Percentiles rank a stretch among this genome's conserved stretches.
phyloP scores from a whole-genome alignment of 2,888 invertebrate genomes.

The Micoletzkya japonica region DNA sequence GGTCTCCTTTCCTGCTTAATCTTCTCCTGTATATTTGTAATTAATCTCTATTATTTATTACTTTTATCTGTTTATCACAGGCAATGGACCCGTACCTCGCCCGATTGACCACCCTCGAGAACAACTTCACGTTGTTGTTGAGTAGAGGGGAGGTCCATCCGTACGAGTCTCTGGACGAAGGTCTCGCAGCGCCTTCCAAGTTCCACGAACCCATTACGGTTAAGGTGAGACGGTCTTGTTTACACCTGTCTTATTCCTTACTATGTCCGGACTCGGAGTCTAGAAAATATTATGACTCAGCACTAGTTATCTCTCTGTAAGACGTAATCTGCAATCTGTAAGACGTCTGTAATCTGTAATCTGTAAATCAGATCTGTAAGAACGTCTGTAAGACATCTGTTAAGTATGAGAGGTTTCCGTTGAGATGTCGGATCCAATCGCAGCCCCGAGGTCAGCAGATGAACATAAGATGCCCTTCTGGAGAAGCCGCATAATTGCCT shows the following conservation, averaged over 20 bases:
- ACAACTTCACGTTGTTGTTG: constrained; percentile 59
- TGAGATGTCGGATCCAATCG: constrained; percentile 56
- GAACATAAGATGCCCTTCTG: constrained; percentile 60
- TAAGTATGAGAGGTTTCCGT: too few species aligned
- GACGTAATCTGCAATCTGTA: too few species aligned
- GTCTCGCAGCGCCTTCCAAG: constrained; percentile 50
- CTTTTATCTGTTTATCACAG: neutral
- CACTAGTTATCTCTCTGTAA: too few species aligned
- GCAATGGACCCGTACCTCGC: constrained; percentile 53
- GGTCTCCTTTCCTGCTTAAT: neutral
- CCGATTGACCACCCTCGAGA: constrained; percentile 54
- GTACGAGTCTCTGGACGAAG: constrained; percentile 56
- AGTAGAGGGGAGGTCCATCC: constrained; percentile 50
- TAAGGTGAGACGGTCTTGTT: constrained; percentile 35
- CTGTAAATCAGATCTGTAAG: too few species aligned
- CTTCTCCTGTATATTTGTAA: neutral
- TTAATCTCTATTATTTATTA: neutral
- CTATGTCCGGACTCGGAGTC: too few species aligned
- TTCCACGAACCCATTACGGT: constrained; percentile 56
- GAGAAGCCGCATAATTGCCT: constrained; percentile 57
- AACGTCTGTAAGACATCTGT: too few species aligned
- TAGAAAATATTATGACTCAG: too few species aligned
- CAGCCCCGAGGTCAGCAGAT: constrained; percentile 40
- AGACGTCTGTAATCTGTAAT: too few species aligned
- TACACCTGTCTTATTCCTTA: neutral